A percentile compares a stretch with the other conserved stretches of the same genome.
Conservation (phyloP, 1,140 invertebrate species). For the Scylla paramamosain region DNA sequence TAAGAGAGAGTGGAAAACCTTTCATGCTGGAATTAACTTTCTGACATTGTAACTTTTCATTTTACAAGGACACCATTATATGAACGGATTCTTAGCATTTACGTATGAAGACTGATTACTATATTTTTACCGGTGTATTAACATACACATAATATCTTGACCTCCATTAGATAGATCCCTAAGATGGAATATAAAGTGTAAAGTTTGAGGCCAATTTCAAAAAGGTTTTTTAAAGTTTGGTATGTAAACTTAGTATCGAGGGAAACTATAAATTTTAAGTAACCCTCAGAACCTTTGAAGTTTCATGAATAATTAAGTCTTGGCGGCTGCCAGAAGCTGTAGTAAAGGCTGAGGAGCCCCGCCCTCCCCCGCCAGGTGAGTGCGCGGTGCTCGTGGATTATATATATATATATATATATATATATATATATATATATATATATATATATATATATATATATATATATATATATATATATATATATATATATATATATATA, state of each 20-base stretch:
- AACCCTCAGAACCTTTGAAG: slow-evolving; percentile 3
- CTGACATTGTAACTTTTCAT: too few relatives aligned
- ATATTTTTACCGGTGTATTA: not conserved
- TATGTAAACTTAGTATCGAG: not conserved
- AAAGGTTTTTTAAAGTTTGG: not conserved
- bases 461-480: too few relatives aligned
- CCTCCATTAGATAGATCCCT: not conserved
- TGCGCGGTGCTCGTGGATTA: too few relatives aligned
- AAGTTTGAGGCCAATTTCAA: not conserved
- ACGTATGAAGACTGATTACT: not conserved
- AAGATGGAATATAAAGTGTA: not conserved
- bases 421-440: too few relatives aligned
- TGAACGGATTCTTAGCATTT: not conserved
- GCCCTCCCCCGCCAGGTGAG: not conserved
- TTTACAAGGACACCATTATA: not conserved
- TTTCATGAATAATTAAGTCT: not conserved
- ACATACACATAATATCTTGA: not conserved
- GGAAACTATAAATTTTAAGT: slow-evolving; percentile 15
- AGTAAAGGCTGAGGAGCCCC: not conserved
- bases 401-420: too few relatives aligned
- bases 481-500: too few relatives aligned
- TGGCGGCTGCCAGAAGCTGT: not conserved
- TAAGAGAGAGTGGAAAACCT: not conserved
- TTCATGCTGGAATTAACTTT: too few relatives aligned
- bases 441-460: too few relatives aligned